Percentiles rank a stretch among this genome's conserved stretches.
phyloP scores from a whole-genome alignment of 2,888 invertebrate species.

The Iphiclides podalirius region DNA sequence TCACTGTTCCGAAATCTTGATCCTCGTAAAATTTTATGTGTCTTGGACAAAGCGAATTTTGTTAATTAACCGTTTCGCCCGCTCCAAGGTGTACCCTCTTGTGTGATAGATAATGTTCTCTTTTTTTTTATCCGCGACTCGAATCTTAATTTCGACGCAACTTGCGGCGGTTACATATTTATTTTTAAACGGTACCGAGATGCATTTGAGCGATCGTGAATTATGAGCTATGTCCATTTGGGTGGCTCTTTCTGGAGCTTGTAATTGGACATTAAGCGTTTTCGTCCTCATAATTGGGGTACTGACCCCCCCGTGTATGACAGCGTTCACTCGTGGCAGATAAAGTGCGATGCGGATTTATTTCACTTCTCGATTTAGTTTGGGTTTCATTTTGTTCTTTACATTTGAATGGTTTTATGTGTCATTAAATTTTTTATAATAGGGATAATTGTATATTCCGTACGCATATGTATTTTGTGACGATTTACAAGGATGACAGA shows the following conservation, averaged over 20 bases:
- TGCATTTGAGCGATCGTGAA: slow-evolving; percentile 14
- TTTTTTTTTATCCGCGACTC: slow-evolving; percentile 50
- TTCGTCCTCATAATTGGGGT: slow-evolving; percentile 15
- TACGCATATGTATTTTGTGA: too few relatives aligned
- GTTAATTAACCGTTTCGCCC: slow-evolving; percentile 71
- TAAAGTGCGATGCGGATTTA: neutral
- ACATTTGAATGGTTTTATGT: too few relatives aligned
- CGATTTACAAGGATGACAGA: too few relatives aligned
- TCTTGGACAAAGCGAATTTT: slow-evolving; percentile 76
- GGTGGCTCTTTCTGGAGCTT: slow-evolving; percentile 13
- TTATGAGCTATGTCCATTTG: slow-evolving; percentile 16
- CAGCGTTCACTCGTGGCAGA: slow-evolving; percentile 1
- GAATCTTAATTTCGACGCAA: slow-evolving; percentile 53
- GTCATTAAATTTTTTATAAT: too few relatives aligned
- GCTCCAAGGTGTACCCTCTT: slow-evolving; percentile 49
- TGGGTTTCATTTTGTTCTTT: too few relatives aligned
- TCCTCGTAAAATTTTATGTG: slow-evolving; percentile 79
- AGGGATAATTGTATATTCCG: too few relatives aligned
- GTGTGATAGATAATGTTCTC: slow-evolving; percentile 66
- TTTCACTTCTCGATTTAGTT: neutral
- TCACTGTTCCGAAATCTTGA: slow-evolving; percentile 65
- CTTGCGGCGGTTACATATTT: slow-evolving; percentile 31
- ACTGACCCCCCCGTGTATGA: slow-evolving; percentile 9
- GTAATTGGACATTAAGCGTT: slow-evolving; percentile 20
- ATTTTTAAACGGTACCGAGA: slow-evolving; percentile 31